Base-by-base conservation (phyloP, 2,797 vertebrate genomes). In the Anguilla marmorata region DNA sequence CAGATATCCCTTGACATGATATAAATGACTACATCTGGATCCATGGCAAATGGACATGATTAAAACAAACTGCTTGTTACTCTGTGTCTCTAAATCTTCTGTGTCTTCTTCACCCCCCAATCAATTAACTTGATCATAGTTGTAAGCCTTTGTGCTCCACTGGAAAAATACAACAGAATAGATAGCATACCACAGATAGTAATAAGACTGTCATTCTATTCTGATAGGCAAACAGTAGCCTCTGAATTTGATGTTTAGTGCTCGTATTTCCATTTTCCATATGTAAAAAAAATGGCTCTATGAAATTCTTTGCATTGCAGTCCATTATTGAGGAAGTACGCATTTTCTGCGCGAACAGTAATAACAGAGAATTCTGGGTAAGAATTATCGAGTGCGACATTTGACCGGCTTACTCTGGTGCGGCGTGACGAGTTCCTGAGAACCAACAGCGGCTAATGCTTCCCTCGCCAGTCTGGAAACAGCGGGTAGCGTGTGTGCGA, bases 401-500 rank as follows among this genome's bases (percentile, higher is more conserved):
- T 54, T 54, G 52, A 54, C 52, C 12, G 12, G 52, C 52, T 54
- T 54, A 9, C 52, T 54, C 52, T 52, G 50, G 41, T 45, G 41
- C 3, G 41, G 41, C 41, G 41, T 45, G 50, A 52, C 50, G 9
- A 1, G 50, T 8, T 52, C 50, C 50, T 52, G 50, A 52, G 50
- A 8, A 52, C 50, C 8, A 1, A 52, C 50, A 52, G 50, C 11
- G 50, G 50, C 50, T 2, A 54, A 54, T 54, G 12, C 52, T 54
- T 54, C 41, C 52, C 52, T 54, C 11, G 11, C 52, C 52, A 54
- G 12, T 54, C 52, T 54, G 41, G 52, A 54, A 54, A 14, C 52
- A 54, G 52, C 52, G 9, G 52, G 52, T 54, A 54, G 69, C 9
- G 69, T 72, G 69, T 72, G 69, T 72, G n/a, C 6, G n/a, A 90